Percentiles rank a stretch among this genome's conserved stretches.
Evolutionary conservation across 2,113 vertebrate genomes (phyloP).

Genomic region (zebrafish (Danio rerio)): DNA sequence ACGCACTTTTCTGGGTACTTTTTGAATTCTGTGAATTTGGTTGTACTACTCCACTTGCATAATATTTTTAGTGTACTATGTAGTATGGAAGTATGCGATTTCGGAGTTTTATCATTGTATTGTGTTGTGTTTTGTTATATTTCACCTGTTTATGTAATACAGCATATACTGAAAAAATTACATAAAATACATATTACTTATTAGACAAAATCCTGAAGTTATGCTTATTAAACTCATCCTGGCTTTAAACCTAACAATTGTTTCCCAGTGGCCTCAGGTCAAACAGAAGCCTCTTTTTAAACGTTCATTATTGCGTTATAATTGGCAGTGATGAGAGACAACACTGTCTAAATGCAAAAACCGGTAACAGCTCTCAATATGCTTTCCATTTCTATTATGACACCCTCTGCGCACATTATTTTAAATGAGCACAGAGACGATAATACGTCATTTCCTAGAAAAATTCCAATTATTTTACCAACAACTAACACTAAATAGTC

Average conservation of each 20-base stretch:
- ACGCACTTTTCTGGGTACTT: too few species aligned
- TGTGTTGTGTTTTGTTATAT: too few species aligned
- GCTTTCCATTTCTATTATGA: conserved; percentile 27
- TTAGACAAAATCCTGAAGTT: background rate
- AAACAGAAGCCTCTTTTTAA: conserved; percentile 72
- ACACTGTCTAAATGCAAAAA: conserved; percentile 33
- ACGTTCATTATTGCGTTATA: conserved; percentile 4
- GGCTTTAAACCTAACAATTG: background rate
- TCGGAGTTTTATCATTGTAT: too few species aligned
- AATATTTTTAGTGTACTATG: too few species aligned
- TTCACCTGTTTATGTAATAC: too few species aligned
- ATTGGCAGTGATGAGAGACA: conserved; percentile 12
- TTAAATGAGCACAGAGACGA: conserved; percentile 68
- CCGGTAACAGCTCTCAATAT: conserved; percentile 31
- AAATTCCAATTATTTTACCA: conserved; percentile 71
- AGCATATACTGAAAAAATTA: too few species aligned
- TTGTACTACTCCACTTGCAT: too few species aligned
- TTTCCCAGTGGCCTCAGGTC: background rate
- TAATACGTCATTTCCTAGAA: conserved; percentile 57
- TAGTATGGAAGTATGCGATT: too few species aligned
- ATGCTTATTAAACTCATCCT: background rate
- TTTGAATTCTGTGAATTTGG: too few species aligned
- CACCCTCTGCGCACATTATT: conserved; percentile 63
- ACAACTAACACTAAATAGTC: conserved; percentile 67
- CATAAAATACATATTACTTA: too few species aligned